phyloP scores from a whole-genome alignment of 1,140 invertebrate species.

The Eueides isabella region DNA sequence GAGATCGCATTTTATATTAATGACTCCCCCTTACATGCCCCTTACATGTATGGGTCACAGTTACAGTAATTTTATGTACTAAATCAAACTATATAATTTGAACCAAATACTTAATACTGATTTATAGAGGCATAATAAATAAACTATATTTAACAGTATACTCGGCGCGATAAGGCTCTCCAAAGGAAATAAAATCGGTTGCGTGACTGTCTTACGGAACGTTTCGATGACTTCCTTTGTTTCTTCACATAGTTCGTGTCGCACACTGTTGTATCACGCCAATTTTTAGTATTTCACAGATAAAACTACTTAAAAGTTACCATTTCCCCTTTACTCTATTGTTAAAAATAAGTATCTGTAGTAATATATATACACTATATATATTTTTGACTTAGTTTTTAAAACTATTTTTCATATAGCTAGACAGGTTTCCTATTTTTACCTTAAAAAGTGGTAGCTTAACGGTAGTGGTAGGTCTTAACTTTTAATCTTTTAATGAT shows the following conservation, averaged over 20 bases:
- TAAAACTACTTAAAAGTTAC: constrained; percentile 12
- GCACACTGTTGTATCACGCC: constrained; percentile 52
- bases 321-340: background rate
- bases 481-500: too few species aligned
- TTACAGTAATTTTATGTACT: too few species aligned
- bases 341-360: background rate
- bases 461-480: too few species aligned
- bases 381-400: too few species aligned
- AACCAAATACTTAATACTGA: background rate
- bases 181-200: constrained; percentile 34
- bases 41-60: too few species aligned
- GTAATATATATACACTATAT: background rate
- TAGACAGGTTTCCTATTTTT: too few species aligned
- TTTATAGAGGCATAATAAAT: constrained; percentile 17
- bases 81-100: background rate
- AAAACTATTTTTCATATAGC: too few species aligned
- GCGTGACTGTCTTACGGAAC: constrained; percentile 46
- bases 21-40: background rate
- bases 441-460: too few species aligned
- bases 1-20: constrained; percentile 49
- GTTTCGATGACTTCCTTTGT: constrained; percentile 75
- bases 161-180: constrained; percentile 29
- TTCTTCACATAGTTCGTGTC: constrained; percentile 67
- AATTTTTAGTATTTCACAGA: constrained; percentile 15
- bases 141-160: constrained; percentile 18